A percentile compares a stretch with the other conserved stretches of the same genome.
Evolutionary conservation across 2,888 invertebrate genomes (phyloP).

Genomic region (Erebia palarica): DNA sequence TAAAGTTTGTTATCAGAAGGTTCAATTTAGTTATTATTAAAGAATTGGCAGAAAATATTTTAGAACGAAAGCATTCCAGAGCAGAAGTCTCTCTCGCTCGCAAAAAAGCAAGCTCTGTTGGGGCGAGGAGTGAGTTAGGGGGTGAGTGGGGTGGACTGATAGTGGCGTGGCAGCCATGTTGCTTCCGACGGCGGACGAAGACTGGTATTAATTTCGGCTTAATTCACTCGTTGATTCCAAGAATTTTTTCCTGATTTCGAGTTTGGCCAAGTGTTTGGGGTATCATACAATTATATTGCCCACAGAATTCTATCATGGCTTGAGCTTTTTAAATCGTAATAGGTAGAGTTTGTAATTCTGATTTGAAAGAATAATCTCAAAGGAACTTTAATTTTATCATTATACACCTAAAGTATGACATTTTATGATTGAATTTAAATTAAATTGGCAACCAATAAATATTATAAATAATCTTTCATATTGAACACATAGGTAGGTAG

Average conservation of each 20-base stretch:
- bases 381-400: neutral
- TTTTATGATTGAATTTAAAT: too few relatives aligned
- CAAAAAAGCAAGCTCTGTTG: constrained; percentile 74
- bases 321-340: neutral
- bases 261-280: constrained; percentile 17
- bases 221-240: constrained; percentile 72
- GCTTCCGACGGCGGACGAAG: constrained; percentile 73
- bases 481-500: too few relatives aligned
- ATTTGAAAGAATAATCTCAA: neutral
- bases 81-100: constrained; percentile 80
- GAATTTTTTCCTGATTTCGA: constrained; percentile 56
- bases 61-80: constrained; percentile 77
- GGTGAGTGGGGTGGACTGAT: constrained; percentile 51
- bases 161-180: constrained; percentile 76
- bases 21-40: constrained; percentile 40
- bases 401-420: too few relatives aligned
- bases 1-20: neutral
- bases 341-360: neutral
- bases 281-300: neutral
- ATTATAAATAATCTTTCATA: too few relatives aligned
- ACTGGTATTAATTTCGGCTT: constrained; percentile 79
- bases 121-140: constrained; percentile 59
- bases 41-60: constrained; percentile 72
- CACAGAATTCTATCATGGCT: neutral
- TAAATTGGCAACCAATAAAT: too few relatives aligned